These are phyloP conservation scores for Sebastes elongatus DNA, from an alignment of 2,797 vertebrate genomes.

Conservation along the genomic window DNA sequence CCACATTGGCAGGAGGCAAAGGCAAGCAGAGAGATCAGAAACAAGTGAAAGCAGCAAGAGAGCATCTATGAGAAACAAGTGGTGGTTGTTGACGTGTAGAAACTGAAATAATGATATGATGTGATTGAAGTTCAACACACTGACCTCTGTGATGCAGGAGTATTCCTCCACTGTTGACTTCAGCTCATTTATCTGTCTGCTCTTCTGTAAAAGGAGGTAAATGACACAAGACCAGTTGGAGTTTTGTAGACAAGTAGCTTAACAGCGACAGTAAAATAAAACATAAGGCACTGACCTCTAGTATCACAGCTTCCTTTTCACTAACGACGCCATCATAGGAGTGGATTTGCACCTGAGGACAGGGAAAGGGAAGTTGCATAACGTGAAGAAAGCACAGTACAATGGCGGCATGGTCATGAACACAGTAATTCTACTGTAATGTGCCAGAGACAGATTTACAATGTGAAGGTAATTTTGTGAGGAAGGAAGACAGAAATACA, in stretches of 20 bases:
- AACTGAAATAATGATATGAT: not conserved
- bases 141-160: slow-evolving; percentile 87
- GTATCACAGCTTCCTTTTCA: slow-evolving; percentile 84
- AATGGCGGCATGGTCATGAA: not conserved
- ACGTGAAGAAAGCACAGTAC: not conserved
- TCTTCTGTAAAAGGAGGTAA: slow-evolving; percentile 78
- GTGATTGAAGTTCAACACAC: slow-evolving; percentile 1
- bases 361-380: not conserved
- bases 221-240: not conserved
- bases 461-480: not conserved
- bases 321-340: slow-evolving; percentile 79
- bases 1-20: not conserved
- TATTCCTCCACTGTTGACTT: slow-evolving; percentile 86
- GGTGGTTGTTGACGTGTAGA: not conserved
- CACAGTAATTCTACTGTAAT: not conserved
- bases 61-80: not conserved
- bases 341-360: slow-evolving; percentile 83
- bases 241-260: not conserved
- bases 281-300: slow-evolving; percentile 79
- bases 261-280: not conserved
- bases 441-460: not conserved
- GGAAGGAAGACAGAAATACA: not conserved
- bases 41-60: not conserved
- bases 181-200: slow-evolving; percentile 85
- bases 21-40: not conserved